Evolutionary conservation across 2,888 invertebrate genomes (phyloP).

Genomic region (Chymomyza amoena): DNA sequence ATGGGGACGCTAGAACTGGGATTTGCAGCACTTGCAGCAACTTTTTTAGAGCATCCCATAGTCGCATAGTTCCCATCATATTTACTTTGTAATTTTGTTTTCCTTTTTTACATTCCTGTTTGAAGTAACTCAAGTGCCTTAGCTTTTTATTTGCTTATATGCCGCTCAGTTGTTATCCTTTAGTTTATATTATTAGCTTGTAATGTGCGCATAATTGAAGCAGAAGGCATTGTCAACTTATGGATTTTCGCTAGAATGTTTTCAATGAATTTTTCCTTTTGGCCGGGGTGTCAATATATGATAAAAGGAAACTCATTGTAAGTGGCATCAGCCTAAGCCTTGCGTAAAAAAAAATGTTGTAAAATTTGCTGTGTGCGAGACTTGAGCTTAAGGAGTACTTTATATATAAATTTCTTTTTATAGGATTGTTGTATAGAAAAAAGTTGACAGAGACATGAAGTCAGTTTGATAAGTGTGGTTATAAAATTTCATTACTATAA

Average conservation of each 20-base stretch:
- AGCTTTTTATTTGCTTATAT: constrained; percentile 52
- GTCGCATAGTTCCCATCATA: neutral
- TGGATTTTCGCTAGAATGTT: constrained; percentile 3
- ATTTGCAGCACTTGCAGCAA: too few relatives aligned
- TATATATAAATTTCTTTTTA: neutral
- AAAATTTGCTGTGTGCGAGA: neutral
- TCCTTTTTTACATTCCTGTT: neutral
- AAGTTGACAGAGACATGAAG: neutral
- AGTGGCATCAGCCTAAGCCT: neutral
- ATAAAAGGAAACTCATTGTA: neutral
- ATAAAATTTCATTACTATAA: constrained; percentile 1
- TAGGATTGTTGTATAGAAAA: neutral
- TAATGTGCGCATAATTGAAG: constrained; percentile 65
- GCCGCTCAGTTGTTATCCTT: constrained; percentile 57
- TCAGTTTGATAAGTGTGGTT: neutral
- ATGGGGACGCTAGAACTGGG: too few relatives aligned
- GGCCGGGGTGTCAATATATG: constrained; percentile 1
- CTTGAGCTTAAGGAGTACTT: constrained; percentile 6
- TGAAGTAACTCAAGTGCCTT: constrained; percentile 44
- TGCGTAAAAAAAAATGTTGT: neutral
- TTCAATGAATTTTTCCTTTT: constrained; percentile 3
- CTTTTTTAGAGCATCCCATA: neutral
- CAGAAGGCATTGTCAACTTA: neutral
- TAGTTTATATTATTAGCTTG: constrained; percentile 71
- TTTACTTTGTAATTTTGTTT: neutral